phyloP scores from a whole-genome alignment of 2,113 vertebrate species.

The Pelusios castaneus region DNA sequence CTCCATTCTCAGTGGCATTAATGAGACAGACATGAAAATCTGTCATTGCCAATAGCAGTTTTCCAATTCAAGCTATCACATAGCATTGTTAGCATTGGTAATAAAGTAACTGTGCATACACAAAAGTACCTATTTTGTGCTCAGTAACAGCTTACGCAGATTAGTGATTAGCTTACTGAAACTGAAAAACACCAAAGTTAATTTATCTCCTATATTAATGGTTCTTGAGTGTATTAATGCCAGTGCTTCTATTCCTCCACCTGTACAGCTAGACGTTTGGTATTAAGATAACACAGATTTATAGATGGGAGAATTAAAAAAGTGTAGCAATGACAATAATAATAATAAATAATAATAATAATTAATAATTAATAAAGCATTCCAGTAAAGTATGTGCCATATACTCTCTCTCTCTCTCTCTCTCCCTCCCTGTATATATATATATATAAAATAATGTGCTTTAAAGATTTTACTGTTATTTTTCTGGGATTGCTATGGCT shows the following conservation, averaged over 20 bases:
- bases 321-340: fast-evolving
- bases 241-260: neutral
- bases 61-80: neutral
- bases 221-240: neutral
- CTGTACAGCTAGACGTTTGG: neutral
- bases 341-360: no score
- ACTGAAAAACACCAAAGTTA: neutral
- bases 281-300: neutral
- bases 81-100: neutral
- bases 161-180: neutral
- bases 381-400: neutral
- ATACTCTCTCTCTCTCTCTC: no score
- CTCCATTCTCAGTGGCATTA: neutral
- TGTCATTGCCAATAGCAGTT: neutral
- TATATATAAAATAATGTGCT: neutral
- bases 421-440: no score
- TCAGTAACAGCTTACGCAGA: neutral
- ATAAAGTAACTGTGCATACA: neutral
- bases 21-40: neutral
- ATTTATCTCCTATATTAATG: neutral
- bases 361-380: neutral
- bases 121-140: neutral
- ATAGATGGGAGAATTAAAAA: neutral
- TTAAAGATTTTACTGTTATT: neutral
- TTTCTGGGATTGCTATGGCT: neutral